Evolutionary conservation across 2,797 vertebrate genomes (phyloP), one percentile per base, ranked within the genome.

Genomic region (Rallus crepitans): DNA sequence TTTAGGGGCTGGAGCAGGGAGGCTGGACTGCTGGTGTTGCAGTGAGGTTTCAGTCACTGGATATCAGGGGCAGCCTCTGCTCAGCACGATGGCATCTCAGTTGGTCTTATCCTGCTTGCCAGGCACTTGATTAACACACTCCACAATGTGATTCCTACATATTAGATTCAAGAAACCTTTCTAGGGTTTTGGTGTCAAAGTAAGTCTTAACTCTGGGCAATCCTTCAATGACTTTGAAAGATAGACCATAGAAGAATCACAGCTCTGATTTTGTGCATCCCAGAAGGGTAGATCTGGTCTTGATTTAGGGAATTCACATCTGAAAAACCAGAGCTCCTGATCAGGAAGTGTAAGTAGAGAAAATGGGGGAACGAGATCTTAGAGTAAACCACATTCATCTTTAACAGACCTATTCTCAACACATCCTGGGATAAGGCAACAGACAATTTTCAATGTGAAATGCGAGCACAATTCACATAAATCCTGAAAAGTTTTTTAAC

Each of bases 1-100:
- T 68, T 31, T 40, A 93, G 84, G 59, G 77, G 75, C 82, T 73
- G 86, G 82, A 83, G 90, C n/a, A 83, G 75, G 39, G 71, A 82
- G 11, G 13, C 47, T 55, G 28, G 85, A 20, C 52, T 80, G 82
- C 42, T 17, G n/a, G 82, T 3, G 8, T 20, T 35, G n/a, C 30
- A 89, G 33, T 1, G 7, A 85, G 20, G 65, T 56, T 72, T 65
- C 50, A 64, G 16, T n/a, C 47, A 30, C n/a, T 69, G 28, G 52
- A 37, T 60, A 84, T 83, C 30, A 63, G 45, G 56, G n/a, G 10
- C 15, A 66, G 15, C 21, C 23, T 91, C 70, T 42, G 31, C 39
- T 94, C 8, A 77, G 28, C 3, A 5, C 59, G 69, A 37, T 31
- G 40, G 28, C 42, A 45, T 31, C 52, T 73, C 77, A 69, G 37